Conservation (phyloP, 2,888 invertebrate genomes). For the Nephrotoma appendiculata region DNA sequence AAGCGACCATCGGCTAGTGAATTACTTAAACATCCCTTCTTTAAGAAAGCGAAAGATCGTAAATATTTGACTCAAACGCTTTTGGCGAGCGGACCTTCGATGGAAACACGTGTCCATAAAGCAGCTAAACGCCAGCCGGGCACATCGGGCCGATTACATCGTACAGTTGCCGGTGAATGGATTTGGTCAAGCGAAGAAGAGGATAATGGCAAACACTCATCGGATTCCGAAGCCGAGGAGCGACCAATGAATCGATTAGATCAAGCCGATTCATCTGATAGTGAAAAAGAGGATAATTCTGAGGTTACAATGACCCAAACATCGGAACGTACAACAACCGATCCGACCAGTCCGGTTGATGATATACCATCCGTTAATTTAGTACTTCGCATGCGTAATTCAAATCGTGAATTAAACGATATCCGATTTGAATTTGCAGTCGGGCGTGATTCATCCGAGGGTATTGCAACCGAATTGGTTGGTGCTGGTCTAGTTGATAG, state of each 20-base stretch:
- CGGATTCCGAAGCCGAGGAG: constrained; percentile 38
- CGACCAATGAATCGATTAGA: constrained; percentile 46
- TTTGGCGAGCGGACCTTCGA: constrained; percentile 71
- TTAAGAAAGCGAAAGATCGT: constrained; percentile 92
- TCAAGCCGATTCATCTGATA: constrained; percentile 44
- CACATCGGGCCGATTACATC: constrained; percentile 69
- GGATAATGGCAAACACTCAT: constrained; percentile 43
- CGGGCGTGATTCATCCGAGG: constrained; percentile 80
- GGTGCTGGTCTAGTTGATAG: constrained; percentile 89
- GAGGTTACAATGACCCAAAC: constrained; percentile 33
- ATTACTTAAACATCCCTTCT: constrained; percentile 91
- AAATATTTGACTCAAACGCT: constrained; percentile 75
- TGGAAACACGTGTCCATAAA: constrained; percentile 84
- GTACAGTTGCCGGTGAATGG: constrained; percentile 95
- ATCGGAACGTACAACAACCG: constrained; percentile 25
- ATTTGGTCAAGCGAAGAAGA: constrained; percentile 96
- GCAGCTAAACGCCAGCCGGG: constrained; percentile 70
- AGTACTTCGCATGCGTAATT: constrained; percentile 82
- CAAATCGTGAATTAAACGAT: constrained; percentile 84
- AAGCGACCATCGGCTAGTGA: constrained; percentile 93
- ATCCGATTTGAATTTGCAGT: constrained; percentile 93
- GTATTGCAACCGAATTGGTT: constrained; percentile 86
- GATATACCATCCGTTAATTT: constrained; percentile 52
- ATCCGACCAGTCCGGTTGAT: constrained; percentile 31
- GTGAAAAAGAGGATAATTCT: constrained; percentile 36